A percentile compares a stretch with the other conserved stretches of the same genome.
Evolutionary conservation across 2,888 invertebrate species (phyloP).

Genomic region (Chrysotoxum bicinctum): DNA sequence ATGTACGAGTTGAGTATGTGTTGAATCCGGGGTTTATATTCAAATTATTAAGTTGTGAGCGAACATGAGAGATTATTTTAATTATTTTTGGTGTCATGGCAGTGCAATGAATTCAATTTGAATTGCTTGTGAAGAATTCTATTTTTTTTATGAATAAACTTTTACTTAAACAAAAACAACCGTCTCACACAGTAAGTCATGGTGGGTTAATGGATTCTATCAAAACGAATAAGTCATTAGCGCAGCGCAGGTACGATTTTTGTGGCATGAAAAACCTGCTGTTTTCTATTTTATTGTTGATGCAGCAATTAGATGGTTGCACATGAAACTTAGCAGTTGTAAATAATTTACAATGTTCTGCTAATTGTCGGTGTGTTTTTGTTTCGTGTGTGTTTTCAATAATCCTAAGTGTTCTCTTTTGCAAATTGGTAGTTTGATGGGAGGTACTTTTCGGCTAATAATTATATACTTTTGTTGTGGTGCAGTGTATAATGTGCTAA

Average conservation of each 20-base stretch:
- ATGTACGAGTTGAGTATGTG: neutral
- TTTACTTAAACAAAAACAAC: neutral
- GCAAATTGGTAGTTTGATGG: constrained; percentile 50
- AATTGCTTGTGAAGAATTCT: neutral
- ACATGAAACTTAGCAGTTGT: constrained; percentile 34
- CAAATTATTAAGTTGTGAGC: constrained; percentile 14
- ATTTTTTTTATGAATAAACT: neutral
- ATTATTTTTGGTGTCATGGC: constrained; percentile 41
- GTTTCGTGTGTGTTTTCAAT: constrained; percentile 31
- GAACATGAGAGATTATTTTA: constrained; percentile 26
- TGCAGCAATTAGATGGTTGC: constrained; percentile 36
- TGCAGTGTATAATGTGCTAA: constrained; percentile 15
- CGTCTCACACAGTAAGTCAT: constrained; percentile 30
- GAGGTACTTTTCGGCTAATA: constrained; percentile 35
- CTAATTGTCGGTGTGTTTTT: constrained; percentile 39
- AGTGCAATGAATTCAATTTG: neutral
- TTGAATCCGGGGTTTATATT: neutral
- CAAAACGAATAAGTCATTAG: constrained; percentile 45
- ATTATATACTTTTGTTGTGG: neutral
- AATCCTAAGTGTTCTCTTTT: constrained; percentile 16
- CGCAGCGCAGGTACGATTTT: constrained; percentile 7
- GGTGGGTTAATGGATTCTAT: constrained; percentile 51
- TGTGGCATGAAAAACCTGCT: constrained; percentile 22
- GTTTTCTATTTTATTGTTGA: neutral
- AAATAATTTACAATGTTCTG: constrained; percentile 45